These are phyloP conservation scores for Actinia equina DNA, from an alignment of 64 coral and sea anemone genomes.

Conservation along the genomic window DNA sequence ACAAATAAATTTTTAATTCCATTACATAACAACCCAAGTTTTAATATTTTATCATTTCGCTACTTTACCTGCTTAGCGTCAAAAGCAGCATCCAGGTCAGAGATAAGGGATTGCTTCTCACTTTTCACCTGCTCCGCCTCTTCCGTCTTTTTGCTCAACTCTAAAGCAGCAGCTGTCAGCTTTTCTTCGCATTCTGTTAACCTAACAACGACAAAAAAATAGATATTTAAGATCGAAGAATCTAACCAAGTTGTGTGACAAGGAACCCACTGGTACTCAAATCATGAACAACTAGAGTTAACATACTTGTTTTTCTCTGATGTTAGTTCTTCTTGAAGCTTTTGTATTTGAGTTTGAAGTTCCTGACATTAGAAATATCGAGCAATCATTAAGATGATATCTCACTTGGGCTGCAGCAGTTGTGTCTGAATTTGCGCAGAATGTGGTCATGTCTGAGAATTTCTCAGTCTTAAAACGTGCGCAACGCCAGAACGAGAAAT, in stretches of 20 bases:
- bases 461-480: too few relatives aligned
- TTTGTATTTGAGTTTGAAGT: conserved; percentile 43
- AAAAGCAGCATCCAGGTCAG: not conserved
- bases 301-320: conserved; percentile 70
- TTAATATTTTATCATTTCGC: not conserved
- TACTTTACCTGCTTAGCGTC: not conserved
- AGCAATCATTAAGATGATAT: too few relatives aligned
- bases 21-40: not conserved
- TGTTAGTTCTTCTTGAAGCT: conserved; percentile 36
- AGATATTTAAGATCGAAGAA: not conserved
- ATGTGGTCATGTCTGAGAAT: too few relatives aligned
- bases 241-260: too few relatives aligned
- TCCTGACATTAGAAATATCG: conserved; percentile 25
- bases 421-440: too few relatives aligned
- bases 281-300: not conserved
- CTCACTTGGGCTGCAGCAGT: too few relatives aligned
- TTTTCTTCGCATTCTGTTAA: conserved; percentile 12
- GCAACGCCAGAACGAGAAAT: too few relatives aligned
- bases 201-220: not conserved
- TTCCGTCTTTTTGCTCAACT: conserved; percentile 8
- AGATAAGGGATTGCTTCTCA: conserved; percentile 1
- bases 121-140: not conserved
- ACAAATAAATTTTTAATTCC: not conserved
- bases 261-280: too few relatives aligned
- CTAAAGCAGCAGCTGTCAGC: not conserved